phyloP scores from a whole-genome alignment of 2,888 invertebrate species.

The Brachypalpus laphriformis region DNA sequence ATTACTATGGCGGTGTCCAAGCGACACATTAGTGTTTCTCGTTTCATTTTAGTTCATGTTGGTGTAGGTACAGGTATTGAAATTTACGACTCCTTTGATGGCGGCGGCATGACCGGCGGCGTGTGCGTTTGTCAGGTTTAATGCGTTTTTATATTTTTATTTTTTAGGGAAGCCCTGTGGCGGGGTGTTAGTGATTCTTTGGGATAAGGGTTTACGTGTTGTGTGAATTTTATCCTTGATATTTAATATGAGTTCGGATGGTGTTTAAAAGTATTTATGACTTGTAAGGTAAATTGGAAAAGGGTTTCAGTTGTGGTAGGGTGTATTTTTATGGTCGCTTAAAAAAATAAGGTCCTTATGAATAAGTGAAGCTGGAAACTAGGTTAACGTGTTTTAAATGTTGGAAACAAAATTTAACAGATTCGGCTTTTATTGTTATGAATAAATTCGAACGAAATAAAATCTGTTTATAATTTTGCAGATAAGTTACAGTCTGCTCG shows the following conservation, averaged over 20 bases:
- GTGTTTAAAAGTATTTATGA: conserved; percentile 15
- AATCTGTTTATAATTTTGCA: too few species aligned
- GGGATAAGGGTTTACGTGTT: background rate
- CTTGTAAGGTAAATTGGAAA: background rate
- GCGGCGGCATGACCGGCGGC: background rate
- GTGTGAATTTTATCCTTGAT: conserved; percentile 10
- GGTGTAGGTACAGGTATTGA: conserved; percentile 8
- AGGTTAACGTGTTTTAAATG: background rate
- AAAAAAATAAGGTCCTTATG: background rate
- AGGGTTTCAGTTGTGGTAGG: background rate
- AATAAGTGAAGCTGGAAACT: background rate
- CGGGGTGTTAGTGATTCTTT: background rate
- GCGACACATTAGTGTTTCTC: conserved; percentile 26
- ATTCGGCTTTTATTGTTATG: too few species aligned
- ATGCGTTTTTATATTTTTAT: background rate
- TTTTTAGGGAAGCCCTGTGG: background rate
- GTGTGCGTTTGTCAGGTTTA: conserved; percentile 8
- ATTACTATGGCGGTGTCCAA: conserved; percentile 50
- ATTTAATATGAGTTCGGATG: conserved; percentile 6
- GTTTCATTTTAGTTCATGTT: conserved; percentile 25
- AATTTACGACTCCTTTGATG: conserved; percentile 48
- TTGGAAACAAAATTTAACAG: background rate
- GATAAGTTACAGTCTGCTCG: too few species aligned
- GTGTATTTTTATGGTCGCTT: background rate
- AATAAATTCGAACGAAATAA: too few species aligned